Evolutionary conservation across 35 echinoderm and acorn worm genomes (phyloP), one percentile per base, ranked within the genome.

Genomic region (Apostichopus japonicus): DNA sequence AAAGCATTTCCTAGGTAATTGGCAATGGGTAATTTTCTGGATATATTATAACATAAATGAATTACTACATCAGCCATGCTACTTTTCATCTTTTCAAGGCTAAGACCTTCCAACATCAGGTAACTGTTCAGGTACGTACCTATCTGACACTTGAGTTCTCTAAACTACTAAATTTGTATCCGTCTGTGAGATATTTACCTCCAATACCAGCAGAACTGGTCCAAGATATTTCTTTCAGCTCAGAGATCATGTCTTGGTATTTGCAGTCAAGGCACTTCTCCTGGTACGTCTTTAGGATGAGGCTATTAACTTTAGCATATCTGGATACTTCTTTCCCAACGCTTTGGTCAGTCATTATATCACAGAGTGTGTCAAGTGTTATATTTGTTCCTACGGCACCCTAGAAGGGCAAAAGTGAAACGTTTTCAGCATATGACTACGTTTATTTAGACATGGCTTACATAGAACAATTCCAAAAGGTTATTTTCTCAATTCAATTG

Each of bases 331-430:
- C 76, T 9, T 75, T 63, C 5, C 92, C 87, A 53, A 91, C 75
- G 1, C 86, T 87, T 55, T 65, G 72, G 77, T 98, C 92, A 33
- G 62, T 79, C 97, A 98, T 98, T 62, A 98, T 96, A 93, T 94
- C 95, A 94, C 97, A 98, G 5, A 98, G 80, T 1, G 97, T 98
- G 76, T 98, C 97, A 77, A 98, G 90, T 13, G 97, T 98, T 59
- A 98, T 94, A 13, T 98, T 89, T 24, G 93, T 94, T 16, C 93
- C 94, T 52, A 94, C 55, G 10, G 93, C 96, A 86, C 97, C 97
- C 97, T 98, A 87, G 4, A 16, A 7, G 79, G 19, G 52, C 4
- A 54, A 79, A 77, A 62, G 8, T 78, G 77, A 9, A 78, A 23
- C 8, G 33, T 44, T 44, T 44, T 44, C 33, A 13, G 33, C 25